Evolutionary conservation across 2,797 vertebrate genomes (phyloP), one percentile per base, ranked within the genome.

Genomic region (Benthosema pterotum): DNA sequence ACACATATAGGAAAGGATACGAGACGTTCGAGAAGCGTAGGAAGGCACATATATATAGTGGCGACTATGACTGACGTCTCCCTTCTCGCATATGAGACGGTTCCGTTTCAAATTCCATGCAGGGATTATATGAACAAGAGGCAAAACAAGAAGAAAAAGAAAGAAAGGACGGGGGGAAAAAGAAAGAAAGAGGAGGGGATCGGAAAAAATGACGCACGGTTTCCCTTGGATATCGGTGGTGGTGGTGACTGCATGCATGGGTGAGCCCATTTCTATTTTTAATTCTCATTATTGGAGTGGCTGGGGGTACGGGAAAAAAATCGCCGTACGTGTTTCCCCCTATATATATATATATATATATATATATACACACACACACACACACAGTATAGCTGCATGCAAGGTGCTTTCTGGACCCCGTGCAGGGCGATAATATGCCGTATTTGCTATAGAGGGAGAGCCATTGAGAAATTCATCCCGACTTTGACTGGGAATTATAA

Each of bases 211-310:
- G 67, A 85, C 79, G 80, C 85, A 74, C 86, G 76, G 79, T 65
- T 80, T n/a, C n/a, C 87, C 74, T 79, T 71, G 86, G 85, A 88
- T n/a, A n/a, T 87, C 87, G 73, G 74, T 76, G 86, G 69, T 69
- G 32, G 7, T 32, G 28, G 2, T 32, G 28, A 32, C 6, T 32
- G 32, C 8, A 74, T 77, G n/a, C n/a, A 85, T 80, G 79, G 90
- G 91, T 92, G 90, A 93, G 91, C 71, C 83, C 63, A 49, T 71
- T n/a, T 78, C 71, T 86, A 61, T 74, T 84, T 82, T 78, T 79
- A 72, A 83, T 78, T 77, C 65, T 82, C 67, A 28, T 71, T 78
- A 54, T 69, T 80, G 52, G 67, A 77, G 65, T 75, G 66, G 22
- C 22, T 22, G 22, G 4, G 22, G 22, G 67, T 80, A 9, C 11